Evolutionary conservation across 2,888 invertebrate species (phyloP), one percentile per base, ranked within the genome.

Genomic region (Lasius fuliginosus): DNA sequence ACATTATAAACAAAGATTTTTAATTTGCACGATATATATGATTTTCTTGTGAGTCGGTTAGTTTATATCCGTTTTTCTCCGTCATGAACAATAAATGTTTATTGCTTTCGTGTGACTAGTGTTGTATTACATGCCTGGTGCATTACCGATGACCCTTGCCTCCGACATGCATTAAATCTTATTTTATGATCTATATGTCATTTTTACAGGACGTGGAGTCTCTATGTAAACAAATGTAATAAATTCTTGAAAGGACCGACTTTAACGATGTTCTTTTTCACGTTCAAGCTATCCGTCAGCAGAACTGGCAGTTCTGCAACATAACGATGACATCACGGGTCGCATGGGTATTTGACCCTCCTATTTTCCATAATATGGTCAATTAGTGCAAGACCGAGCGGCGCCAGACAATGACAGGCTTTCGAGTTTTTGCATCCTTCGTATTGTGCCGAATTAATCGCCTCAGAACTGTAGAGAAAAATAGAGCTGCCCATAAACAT

Each of bases 361-460:
- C 90, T 91, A 88, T 90, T 92, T 92, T 92, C 91, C 93, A 91
- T 92, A 93, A 92, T 92, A 90, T 90, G 90, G 91, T 90, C 93
- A 92, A 93, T 93, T 93, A 89, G 87, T 67, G 86, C 85, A 87
- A 86, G 86, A 87, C 85, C 83, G 81, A 76, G 79, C 85, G 82
- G 65, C 82, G 90, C 69, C 83, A 67, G 76, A 79, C 62, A 71
- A 79, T 68, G 86, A 69, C 85, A 33, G 68, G 36, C 83, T 69
- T 85, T 85, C 83, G 74, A 83, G 82, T 85, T 90, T 90, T 84
- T 65, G 82, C 84, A 76, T 82, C 64, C 49, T 76, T 75, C 82
- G 69, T 83, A 82, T 82, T 71, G 77, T 65, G 82, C 75, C 79
- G 77, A 85, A 83, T 88, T 84, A 87, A 82, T 84, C 77, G 71